These are phyloP conservation scores for Cephalopachus bancanus DNA, from an alignment of 2,797 vertebrate genomes.

Conservation along the genomic window DNA sequence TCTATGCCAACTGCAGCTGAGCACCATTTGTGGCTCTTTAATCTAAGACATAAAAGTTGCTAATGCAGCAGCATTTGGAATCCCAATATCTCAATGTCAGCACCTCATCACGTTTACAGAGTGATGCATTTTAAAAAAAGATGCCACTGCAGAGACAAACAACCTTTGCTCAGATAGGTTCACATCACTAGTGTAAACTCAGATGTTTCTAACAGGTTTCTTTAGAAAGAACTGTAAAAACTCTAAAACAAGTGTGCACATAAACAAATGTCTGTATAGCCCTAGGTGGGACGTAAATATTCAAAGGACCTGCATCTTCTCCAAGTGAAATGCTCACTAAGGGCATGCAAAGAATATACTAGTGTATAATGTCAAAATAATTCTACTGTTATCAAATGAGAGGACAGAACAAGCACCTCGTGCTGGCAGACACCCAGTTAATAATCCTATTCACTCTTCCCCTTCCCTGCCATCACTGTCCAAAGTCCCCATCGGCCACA, in stretches of 20 bases:
- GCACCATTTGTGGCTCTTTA: neutral
- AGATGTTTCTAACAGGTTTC: neutral
- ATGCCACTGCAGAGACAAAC: conserved; percentile 62
- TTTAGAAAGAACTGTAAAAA: neutral
- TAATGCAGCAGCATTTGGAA: conserved; percentile 45
- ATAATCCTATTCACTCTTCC: neutral
- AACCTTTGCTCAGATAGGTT: neutral
- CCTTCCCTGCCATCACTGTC: no score
- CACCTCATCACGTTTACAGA: neutral
- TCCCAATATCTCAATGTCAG: neutral
- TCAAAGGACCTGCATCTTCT: neutral
- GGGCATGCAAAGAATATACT: fast-evolving
- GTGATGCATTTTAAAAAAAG: conserved; percentile 47
- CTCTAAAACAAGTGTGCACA: neutral
- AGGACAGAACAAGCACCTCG: fast-evolving
- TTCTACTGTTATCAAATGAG: fast-evolving
- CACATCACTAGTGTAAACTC: neutral
- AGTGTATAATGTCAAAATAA: fast-evolving
- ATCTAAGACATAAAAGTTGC: conserved; percentile 54
- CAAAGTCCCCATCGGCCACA: neutral
- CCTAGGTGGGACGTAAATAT: no score
- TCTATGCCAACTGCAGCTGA: conserved; percentile 41
- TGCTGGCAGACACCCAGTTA: fast-evolving
- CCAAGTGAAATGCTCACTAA: fast-evolving
- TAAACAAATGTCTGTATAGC: neutral